phyloP scores from a whole-genome alignment of 30 jellyfish, hydroid and myxozoan genomes.

The Turritopsis rubra region DNA sequence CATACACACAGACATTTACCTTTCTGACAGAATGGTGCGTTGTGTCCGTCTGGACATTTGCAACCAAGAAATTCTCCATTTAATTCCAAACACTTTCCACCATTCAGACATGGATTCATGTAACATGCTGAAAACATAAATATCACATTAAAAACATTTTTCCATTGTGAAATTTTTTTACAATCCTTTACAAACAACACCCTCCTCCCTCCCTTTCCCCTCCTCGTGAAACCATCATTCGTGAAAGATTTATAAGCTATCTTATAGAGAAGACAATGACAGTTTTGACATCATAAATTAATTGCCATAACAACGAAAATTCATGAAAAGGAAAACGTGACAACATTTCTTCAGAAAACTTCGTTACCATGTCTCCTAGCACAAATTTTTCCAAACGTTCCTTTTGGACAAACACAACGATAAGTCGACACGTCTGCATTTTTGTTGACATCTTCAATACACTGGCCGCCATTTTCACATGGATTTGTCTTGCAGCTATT shows the following conservation, averaged over 20 bases:
- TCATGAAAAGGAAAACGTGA: no score
- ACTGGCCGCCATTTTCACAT: slow-evolving; percentile 72
- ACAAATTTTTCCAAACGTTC: slow-evolving; percentile 15
- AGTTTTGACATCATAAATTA: no score
- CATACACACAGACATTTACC: not conserved
- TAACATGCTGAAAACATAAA: slow-evolving; percentile 49
- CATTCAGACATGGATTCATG: slow-evolving; percentile 71
- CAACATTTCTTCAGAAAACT: no score
- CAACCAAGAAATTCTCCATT: slow-evolving; percentile 75
- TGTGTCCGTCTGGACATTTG: slow-evolving; percentile 62
- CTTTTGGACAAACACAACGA: slow-evolving; percentile 15
- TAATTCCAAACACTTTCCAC: slow-evolving; percentile 76
- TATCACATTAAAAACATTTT: no score
- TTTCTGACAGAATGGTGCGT: slow-evolving; percentile 53
- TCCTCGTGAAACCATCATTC: no score
- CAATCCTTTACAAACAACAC: not conserved
- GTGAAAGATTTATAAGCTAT: no score
- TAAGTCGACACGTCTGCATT: slow-evolving; percentile 3
- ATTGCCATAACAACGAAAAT: no score
- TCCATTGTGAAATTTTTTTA: no score
- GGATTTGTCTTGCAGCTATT: slow-evolving; percentile 41
- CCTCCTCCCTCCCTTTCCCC: not conserved
- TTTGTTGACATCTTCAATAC: slow-evolving; percentile 40
- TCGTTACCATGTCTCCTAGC: not conserved
- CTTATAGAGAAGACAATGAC: no score